Percentiles rank a stretch among this genome's conserved stretches.
These are phyloP conservation scores for Enteromius argenteus DNA, from an alignment of 2,797 vertebrate species.

Conservation along the genomic window DNA sequence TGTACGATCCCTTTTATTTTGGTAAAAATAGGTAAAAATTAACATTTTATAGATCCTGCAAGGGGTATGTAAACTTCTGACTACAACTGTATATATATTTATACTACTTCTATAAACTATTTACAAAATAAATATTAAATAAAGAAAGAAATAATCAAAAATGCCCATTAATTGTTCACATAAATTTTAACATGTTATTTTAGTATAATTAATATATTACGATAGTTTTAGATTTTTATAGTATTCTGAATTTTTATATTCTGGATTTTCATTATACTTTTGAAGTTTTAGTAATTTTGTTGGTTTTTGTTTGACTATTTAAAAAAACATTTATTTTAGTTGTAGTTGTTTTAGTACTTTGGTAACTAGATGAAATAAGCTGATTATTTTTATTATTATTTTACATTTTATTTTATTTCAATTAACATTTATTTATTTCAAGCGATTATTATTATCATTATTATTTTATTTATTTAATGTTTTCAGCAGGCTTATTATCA, in stretches of 20 bases:
- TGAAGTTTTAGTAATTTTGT: background rate
- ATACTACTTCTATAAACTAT: background rate
- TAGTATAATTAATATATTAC: background rate
- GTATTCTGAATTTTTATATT: background rate
- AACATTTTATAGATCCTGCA: too few relatives aligned
- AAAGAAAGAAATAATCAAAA: background rate
- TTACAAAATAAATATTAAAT: background rate
- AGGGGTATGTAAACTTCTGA: too few relatives aligned
- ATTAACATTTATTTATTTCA: background rate
- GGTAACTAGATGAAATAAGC: background rate
- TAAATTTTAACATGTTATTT: background rate
- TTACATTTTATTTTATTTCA: background rate
- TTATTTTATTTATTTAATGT: background rate
- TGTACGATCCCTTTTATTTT: background rate
- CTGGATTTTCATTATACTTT: background rate
- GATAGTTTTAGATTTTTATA: background rate
- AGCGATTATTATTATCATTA: background rate
- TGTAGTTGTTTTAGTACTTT: background rate
- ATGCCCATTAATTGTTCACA: background rate
- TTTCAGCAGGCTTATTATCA: background rate
- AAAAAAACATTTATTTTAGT: background rate
- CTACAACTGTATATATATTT: background rate
- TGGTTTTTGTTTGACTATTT: too few relatives aligned
- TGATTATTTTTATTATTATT: background rate
- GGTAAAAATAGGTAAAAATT: too few relatives aligned